Conservation (phyloP, 2,797 vertebrate species). For the Lateolabrax maculatus region DNA sequence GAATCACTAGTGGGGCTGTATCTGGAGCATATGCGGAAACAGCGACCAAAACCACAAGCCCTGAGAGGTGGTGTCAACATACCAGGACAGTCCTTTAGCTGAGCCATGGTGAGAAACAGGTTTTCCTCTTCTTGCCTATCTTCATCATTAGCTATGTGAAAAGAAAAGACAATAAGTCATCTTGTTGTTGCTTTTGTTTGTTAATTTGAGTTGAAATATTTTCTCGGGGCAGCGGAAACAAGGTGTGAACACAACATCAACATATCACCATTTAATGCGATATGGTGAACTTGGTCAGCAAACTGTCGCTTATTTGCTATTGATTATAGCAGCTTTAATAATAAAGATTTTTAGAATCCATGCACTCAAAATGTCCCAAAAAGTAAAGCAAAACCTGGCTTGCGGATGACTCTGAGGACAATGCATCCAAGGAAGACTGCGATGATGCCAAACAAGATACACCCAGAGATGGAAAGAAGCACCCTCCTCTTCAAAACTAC, state of each 20-base stretch:
- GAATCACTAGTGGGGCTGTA: neutral
- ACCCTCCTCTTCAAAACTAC: conserved; percentile 84
- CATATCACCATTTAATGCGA: neutral
- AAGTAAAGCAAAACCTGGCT: conserved; percentile 71
- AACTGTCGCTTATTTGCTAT: neutral
- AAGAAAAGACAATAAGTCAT: conserved; percentile 14
- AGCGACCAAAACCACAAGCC: conserved; percentile 13
- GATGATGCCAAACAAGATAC: conserved; percentile 76
- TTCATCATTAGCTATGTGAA: conserved; percentile 35
- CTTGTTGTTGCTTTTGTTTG: neutral
- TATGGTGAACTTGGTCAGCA: neutral
- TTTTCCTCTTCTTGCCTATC: conserved; percentile 47
- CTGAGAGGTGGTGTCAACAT: conserved; percentile 20
- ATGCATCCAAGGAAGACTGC: conserved; percentile 74
- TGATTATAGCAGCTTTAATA: neutral
- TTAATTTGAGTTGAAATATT: neutral
- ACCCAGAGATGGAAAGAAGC: conserved; percentile 83
- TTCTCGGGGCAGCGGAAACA: neutral
- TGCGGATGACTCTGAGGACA: conserved; percentile 65
- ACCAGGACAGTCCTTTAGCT: conserved; percentile 67
- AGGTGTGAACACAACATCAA: neutral
- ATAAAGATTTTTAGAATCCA: neutral
- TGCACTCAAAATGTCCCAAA: neutral
- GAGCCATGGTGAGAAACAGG: conserved; percentile 80
- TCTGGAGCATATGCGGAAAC: conserved; percentile 3